Evolutionary conservation across 2,888 invertebrate genomes (phyloP).

Genomic region (Ariolimax columbianus): DNA sequence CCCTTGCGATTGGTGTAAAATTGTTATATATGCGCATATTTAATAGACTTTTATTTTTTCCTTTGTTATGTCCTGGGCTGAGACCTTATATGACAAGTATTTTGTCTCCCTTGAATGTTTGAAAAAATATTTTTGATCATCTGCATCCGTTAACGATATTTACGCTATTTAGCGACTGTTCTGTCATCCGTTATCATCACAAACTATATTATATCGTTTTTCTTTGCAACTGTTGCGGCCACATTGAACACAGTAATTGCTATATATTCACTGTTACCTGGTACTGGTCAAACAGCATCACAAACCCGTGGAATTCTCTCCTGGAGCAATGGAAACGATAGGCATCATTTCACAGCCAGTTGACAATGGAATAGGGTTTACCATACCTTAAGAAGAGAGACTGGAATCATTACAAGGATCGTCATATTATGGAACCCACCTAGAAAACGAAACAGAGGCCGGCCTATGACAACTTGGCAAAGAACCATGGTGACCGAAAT

Average conservation of each 20-base stretch:
- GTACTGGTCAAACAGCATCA: too few relatives aligned
- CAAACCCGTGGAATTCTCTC: too few relatives aligned
- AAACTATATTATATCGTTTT: not conserved
- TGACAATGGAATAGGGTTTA: too few relatives aligned
- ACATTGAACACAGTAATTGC: not conserved
- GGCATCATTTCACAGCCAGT: too few relatives aligned
- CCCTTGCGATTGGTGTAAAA: not conserved
- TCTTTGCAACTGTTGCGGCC: not conserved
- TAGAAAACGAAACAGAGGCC: too few relatives aligned
- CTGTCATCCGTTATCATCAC: not conserved
- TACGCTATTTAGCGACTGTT: not conserved
- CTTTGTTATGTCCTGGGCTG: not conserved
- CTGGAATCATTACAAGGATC: too few relatives aligned
- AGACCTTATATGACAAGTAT: not conserved
- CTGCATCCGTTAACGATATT: not conserved
- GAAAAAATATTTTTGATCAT: not conserved
- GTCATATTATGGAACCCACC: too few relatives aligned
- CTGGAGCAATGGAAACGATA: too few relatives aligned
- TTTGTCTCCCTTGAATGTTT: not conserved
- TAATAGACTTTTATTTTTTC: not conserved
- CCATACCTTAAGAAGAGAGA: too few relatives aligned
- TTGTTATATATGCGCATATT: slow-evolving; percentile 18
- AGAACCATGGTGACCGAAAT: too few relatives aligned
- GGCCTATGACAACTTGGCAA: too few relatives aligned
- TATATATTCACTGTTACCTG: too few relatives aligned